Conservation (phyloP, 2,797 vertebrate species). For the Manis crassicaudata region DNA sequence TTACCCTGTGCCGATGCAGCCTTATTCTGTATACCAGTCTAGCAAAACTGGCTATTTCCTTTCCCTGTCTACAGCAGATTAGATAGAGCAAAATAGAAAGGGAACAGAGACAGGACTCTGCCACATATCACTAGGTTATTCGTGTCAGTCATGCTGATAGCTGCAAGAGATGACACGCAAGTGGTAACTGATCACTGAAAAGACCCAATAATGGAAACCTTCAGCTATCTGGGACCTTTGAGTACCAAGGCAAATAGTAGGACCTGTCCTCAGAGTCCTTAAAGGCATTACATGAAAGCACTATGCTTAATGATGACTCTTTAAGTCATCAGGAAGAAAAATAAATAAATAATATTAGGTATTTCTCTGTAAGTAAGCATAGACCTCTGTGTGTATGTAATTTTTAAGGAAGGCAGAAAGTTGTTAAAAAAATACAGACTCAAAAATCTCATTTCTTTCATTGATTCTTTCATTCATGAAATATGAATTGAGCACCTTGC, state of each 20-base stretch:
- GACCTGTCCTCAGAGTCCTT: background rate
- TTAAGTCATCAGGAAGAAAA: background rate
- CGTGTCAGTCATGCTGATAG: background rate
- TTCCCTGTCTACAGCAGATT: background rate
- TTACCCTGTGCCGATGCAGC: background rate
- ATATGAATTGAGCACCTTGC: background rate
- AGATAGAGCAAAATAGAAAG: conserved; percentile 7
- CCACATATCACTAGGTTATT: background rate
- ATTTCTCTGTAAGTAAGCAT: conserved; percentile 14
- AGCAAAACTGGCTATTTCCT: background rate
- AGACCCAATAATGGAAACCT: background rate
- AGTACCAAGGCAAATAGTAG: conserved; percentile 11
- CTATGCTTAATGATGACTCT: conserved; percentile 3
- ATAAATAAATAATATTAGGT: conserved; percentile 18
- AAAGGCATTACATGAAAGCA: conserved; percentile 5
- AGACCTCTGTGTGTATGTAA: background rate
- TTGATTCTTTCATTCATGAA: conserved; percentile 8
- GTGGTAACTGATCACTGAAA: conserved; percentile 38
- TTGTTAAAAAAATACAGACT: background rate
- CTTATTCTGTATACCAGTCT: conserved; percentile 7
- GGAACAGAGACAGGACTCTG: background rate
- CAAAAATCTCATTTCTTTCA: background rate
- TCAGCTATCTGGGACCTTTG: background rate
- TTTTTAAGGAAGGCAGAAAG: background rate
- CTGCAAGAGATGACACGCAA: background rate